Evolutionary conservation across 2,797 vertebrate species (phyloP), one percentile per base, ranked within the genome.

Genomic region (Pseudopleuronectes americanus): DNA sequence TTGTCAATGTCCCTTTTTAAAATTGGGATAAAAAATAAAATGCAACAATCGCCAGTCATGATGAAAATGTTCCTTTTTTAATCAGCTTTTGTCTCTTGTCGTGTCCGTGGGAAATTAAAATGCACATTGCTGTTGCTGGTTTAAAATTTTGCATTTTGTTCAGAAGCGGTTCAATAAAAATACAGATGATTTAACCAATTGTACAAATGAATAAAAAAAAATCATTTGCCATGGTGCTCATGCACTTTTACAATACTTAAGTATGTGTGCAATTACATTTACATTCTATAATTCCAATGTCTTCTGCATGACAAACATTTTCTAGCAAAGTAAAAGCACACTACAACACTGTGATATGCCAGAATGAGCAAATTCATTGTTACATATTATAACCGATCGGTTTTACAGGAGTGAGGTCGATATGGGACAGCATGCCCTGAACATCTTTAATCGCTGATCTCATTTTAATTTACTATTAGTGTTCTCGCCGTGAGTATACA

Each of bases 201-300:
- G 77, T 89, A 94, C 88, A 90, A 92, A 93, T 83, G 49, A 90
- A 84, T 60, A 72, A 72, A 76, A 66, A 81, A 68, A 70, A 55
- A 71, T 8, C 31, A 63, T 79, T 69, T 76, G 80, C 71, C 69
- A 83, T 86, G 84, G 90, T 48, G 72, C 68, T 85, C 91, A 91
- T 92, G 93, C 92, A 88, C 67, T 75, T 87, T 76, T 89, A 91
- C 89, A 92, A 90, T 89, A 90, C 81, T 80, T 55, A 83, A 76
- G 63, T 75, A 80, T 83, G 89, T 92, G 85, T 87, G 89, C 87
- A 86, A 88, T 80, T 76, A 87, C 68, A 87, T 54, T 68, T 92
- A 92, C 92, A 93, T 93, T 94, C 90, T 89, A 89, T 89, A 82
- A 89, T 78, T 70, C 81, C 61, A 75, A 82, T 74, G 71, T 74